Conservation (phyloP, 2,113 vertebrate species). For the Cololabis saira region DNA sequence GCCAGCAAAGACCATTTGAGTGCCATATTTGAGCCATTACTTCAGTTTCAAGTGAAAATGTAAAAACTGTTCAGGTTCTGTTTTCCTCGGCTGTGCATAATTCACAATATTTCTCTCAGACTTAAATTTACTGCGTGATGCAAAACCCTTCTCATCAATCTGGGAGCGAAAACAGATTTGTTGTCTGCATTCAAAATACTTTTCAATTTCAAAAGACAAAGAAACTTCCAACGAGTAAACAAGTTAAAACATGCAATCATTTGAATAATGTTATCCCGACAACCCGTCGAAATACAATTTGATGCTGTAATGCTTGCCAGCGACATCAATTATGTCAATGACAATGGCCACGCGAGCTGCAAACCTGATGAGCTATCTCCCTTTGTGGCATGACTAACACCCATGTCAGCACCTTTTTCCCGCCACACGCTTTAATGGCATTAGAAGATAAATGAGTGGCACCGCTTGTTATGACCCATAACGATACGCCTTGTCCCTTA, state of each 20-base stretch:
- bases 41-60: not conserved
- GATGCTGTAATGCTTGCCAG: slow-evolving; percentile 30
- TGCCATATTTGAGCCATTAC: not conserved
- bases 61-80: not conserved
- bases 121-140: not conserved
- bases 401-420: slow-evolving; percentile 65
- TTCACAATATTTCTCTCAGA: not conserved
- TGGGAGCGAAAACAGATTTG: not conserved
- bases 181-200: slow-evolving; percentile 11
- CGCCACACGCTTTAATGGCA: slow-evolving; percentile 64
- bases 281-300: slow-evolving; percentile 53
- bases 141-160: slow-evolving; percentile 10
- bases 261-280: slow-evolving; percentile 40
- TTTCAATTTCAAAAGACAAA: slow-evolving; percentile 25
- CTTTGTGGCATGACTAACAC: slow-evolving; percentile 67
- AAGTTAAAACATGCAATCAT: slow-evolving; percentile 24
- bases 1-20: not conserved
- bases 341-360: slow-evolving; percentile 48
- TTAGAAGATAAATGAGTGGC: slow-evolving; percentile 78
- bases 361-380: slow-evolving; percentile 40
- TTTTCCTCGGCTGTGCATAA: not conserved
- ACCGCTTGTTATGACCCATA: slow-evolving; percentile 72
- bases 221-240: slow-evolving; percentile 39
- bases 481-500: slow-evolving; percentile 68
- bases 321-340: slow-evolving; percentile 55